phyloP scores from a whole-genome alignment of 2,797 vertebrate species.

The Champsocephalus gunnari region DNA sequence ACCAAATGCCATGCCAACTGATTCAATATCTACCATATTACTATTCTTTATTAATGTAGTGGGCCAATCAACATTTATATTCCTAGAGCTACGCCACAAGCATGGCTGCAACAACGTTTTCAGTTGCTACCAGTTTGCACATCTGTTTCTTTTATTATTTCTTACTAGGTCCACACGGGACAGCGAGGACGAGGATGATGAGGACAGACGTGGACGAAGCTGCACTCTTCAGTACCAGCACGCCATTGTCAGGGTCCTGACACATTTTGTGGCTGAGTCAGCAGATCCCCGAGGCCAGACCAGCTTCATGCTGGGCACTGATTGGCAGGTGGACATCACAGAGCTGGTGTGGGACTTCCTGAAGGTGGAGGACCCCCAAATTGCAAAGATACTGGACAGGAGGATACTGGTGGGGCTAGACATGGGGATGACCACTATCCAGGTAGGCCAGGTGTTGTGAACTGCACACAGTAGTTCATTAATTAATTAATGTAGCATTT shows the following conservation, averaged over 20 bases:
- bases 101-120: neutral
- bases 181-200: slow-evolving; percentile 94
- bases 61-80: neutral
- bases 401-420: slow-evolving; percentile 90
- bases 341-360: slow-evolving; percentile 93
- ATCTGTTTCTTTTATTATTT: neutral
- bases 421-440: slow-evolving; percentile 93
- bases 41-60: neutral
- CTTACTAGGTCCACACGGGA: slow-evolving; percentile 87
- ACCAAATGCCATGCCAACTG: neutral
- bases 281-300: slow-evolving; percentile 86
- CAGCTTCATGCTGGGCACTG: slow-evolving; percentile 88
- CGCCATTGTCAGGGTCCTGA: slow-evolving; percentile 91
- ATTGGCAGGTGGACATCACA: slow-evolving; percentile 96
- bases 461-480: neutral
- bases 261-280: slow-evolving; percentile 92
- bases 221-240: slow-evolving; percentile 95
- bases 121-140: neutral
- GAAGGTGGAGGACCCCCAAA: slow-evolving; percentile 90
- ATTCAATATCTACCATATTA: neutral
- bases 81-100: neutral
- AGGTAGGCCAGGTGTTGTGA: slow-evolving; percentile 80
- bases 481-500: too few relatives aligned
- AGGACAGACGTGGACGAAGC: slow-evolving; percentile 88
- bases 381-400: slow-evolving; percentile 88